phyloP scores from a whole-genome alignment of 2,113 vertebrate species.

The Serranochromis macrocephalus region DNA sequence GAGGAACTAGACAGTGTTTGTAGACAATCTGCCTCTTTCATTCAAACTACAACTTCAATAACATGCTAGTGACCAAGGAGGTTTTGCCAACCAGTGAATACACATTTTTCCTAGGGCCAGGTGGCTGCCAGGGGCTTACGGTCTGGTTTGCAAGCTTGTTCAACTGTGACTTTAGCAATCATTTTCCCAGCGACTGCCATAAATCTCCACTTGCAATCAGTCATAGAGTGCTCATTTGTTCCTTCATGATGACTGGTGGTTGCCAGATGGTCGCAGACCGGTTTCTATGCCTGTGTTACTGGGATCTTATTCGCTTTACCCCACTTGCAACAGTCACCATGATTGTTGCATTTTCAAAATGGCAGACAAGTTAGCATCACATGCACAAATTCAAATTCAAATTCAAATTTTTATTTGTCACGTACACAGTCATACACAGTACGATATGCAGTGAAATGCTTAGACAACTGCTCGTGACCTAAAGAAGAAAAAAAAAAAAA shows the following conservation, averaged over 20 bases:
- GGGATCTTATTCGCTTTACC: neutral
- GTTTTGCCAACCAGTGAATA: neutral
- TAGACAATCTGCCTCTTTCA: neutral
- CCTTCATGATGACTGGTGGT: neutral
- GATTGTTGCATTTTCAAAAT: neutral
- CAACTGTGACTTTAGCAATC: neutral
- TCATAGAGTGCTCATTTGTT: neutral
- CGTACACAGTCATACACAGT: too few species aligned
- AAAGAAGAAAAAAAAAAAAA: too few species aligned
- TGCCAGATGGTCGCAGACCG: neutral
- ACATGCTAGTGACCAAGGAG: neutral
- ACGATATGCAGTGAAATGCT: too few species aligned
- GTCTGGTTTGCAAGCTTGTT: neutral
- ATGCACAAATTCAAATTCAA: neutral
- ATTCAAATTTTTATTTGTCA: too few species aligned
- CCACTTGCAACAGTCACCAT: neutral
- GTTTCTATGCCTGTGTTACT: neutral
- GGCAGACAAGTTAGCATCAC: neutral
- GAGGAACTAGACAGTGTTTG: neutral
- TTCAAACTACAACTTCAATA: neutral
- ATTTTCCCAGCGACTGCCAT: neutral
- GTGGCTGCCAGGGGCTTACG: fast-evolving
- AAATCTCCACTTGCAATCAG: neutral
- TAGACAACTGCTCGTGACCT: too few species aligned
- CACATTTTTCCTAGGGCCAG: neutral